A percentile compares a stretch with the other conserved stretches of the same genome.
These are phyloP conservation scores for Poeciliopsis paucimaculata DNA, from an alignment of 2,797 vertebrate species.

Conservation along the genomic window DNA sequence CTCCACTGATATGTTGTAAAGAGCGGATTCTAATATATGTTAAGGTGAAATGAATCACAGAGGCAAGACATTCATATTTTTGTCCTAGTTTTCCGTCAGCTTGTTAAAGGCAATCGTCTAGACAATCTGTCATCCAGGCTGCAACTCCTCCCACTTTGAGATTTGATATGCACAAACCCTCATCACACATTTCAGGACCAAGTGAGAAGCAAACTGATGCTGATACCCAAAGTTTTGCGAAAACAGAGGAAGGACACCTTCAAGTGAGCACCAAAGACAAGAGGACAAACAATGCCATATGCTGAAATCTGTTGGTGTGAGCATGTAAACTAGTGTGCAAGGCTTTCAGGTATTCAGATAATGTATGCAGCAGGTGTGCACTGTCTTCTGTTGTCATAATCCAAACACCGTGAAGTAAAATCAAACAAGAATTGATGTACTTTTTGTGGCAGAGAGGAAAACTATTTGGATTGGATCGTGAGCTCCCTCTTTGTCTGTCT, in stretches of 20 bases:
- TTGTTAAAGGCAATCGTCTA: constrained; percentile 84
- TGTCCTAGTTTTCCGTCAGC: constrained; percentile 76
- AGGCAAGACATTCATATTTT: constrained; percentile 78
- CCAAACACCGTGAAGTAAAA: constrained; percentile 44
- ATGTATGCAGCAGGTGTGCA: constrained; percentile 32
- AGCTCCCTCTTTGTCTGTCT: constrained; percentile 43
- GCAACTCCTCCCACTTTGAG: constrained; percentile 54
- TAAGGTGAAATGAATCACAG: constrained; percentile 72
- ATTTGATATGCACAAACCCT: constrained; percentile 27
- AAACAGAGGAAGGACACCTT: constrained; percentile 24
- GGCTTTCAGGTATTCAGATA: constrained; percentile 21
- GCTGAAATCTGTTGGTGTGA: constrained; percentile 4
- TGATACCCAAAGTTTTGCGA: constrained; percentile 28
- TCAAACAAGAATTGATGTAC: constrained; percentile 49
- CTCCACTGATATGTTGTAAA: constrained; percentile 70
- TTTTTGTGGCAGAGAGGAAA: constrained; percentile 29
- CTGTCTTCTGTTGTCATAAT: constrained; percentile 41
- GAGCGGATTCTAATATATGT: constrained; percentile 62
- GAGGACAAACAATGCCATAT: constrained; percentile 3
- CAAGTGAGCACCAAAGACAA: neutral
- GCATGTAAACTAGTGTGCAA: constrained; percentile 4
- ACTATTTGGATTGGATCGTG: constrained; percentile 30
- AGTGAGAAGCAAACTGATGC: constrained; percentile 61
- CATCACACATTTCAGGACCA: constrained; percentile 44
- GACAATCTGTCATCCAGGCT: constrained; percentile 78